Percentiles rank a stretch among this genome's conserved stretches.
Evolutionary conservation across 2,888 invertebrate genomes (phyloP).

Genomic region (Macaria notata): DNA sequence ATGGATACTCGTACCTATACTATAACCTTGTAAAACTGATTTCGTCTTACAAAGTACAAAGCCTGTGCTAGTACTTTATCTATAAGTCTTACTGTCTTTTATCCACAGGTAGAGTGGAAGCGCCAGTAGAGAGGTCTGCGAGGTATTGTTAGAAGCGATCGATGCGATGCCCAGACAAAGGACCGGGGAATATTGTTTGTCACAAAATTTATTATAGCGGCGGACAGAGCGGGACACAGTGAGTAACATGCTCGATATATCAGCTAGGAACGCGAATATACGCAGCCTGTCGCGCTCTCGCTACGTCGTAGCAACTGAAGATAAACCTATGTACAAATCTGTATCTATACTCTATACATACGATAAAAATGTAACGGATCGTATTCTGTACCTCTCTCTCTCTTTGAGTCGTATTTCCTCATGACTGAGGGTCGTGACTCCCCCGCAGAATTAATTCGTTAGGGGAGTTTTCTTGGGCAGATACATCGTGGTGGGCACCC

Average conservation of each 20-base stretch:
- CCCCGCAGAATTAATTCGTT: too few species aligned
- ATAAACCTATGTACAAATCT: too few species aligned
- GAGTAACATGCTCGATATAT: conserved; percentile 63
- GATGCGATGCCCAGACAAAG: conserved; percentile 71
- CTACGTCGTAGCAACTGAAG: conserved; percentile 18
- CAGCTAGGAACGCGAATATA: conserved; percentile 61
- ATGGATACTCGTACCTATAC: conserved; percentile 3
- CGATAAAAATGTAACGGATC: too few species aligned
- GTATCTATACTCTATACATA: not conserved
- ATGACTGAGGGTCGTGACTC: too few species aligned
- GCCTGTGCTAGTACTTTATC: not conserved
- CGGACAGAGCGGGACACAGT: conserved; percentile 32
- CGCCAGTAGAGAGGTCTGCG: conserved; percentile 42
- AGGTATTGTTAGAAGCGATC: conserved; percentile 59
- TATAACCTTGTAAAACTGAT: not conserved
- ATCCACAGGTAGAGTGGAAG: conserved; percentile 13
- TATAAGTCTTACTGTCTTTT: conserved; percentile 1
- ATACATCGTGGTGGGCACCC: too few species aligned
- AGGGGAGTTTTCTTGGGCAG: too few species aligned
- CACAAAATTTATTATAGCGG: conserved; percentile 76
- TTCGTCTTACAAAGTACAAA: not conserved
- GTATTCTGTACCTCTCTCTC: too few species aligned
- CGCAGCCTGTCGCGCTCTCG: conserved; percentile 20
- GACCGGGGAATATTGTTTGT: conserved; percentile 77
- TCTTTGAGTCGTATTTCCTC: too few species aligned